Percentiles rank a stretch among this genome's conserved stretches.
Conservation (phyloP, 2,888 invertebrate genomes). For the Imbricaverruca yamaguchii region DNA sequence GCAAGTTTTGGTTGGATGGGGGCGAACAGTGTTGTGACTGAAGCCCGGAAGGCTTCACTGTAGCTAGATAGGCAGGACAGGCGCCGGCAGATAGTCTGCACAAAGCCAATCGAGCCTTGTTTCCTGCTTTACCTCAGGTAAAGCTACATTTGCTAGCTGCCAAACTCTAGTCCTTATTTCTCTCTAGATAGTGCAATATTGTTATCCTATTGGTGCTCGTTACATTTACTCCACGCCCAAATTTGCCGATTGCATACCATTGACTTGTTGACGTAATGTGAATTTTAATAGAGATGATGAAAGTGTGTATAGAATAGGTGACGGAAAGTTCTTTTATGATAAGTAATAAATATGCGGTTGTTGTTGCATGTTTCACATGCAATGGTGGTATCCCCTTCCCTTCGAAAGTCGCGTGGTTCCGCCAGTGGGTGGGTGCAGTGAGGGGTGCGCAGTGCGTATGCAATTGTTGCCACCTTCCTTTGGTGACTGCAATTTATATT, state of each 20-base stretch:
- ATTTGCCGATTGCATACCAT: neutral
- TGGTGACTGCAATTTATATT: too few species aligned
- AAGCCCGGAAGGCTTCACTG: too few species aligned
- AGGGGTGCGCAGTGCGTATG: too few species aligned
- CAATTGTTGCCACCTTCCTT: too few species aligned
- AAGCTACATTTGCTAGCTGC: neutral
- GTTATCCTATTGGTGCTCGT: neutral
- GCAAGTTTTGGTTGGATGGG: neutral
- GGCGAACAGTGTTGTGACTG: too few species aligned
- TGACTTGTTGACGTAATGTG: neutral
- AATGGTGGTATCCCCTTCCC: too few species aligned
- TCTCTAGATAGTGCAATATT: constrained; percentile 11
- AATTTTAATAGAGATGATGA: neutral
- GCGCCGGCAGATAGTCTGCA: neutral
- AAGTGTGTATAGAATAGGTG: neutral
- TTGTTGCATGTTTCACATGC: neutral
- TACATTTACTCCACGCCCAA: neutral
- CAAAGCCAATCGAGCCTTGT: neutral
- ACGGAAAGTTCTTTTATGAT: constrained; percentile 10
- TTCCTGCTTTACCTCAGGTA: constrained; percentile 1
- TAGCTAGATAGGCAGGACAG: too few species aligned
- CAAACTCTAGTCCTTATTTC: neutral
- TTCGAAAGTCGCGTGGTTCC: too few species aligned
- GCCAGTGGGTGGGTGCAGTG: too few species aligned
- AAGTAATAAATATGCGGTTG: neutral